Conservation (phyloP, 2,797 vertebrate genomes). For the Mareca strepera region DNA sequence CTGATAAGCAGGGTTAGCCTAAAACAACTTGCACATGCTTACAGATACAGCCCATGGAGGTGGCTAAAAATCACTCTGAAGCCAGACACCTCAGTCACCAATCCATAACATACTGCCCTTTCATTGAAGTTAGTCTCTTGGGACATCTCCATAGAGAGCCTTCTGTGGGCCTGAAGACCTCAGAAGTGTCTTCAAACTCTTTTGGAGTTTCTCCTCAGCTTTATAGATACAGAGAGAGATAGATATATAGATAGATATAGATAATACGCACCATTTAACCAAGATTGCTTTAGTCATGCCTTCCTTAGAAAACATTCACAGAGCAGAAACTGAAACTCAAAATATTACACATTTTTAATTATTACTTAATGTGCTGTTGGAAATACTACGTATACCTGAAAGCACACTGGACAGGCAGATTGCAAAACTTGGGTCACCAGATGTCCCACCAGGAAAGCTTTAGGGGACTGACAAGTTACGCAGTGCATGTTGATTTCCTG, state of each 20-base stretch:
- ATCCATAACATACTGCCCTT: not conserved
- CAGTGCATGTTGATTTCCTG: not conserved
- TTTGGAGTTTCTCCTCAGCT: not conserved
- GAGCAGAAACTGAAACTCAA: not conserved
- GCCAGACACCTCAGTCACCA: not conserved
- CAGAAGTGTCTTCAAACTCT: not conserved
- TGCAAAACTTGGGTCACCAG: not conserved
- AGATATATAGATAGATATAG: too few species aligned
- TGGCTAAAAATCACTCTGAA: not conserved
- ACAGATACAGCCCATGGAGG: not conserved
- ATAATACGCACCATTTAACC: not conserved
- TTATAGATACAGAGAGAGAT: too few species aligned
- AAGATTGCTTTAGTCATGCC: not conserved
- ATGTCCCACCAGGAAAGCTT: not conserved
- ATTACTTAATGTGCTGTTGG: not conserved
- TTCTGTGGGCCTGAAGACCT: not conserved
- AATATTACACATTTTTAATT: not conserved
- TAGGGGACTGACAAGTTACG: not conserved
- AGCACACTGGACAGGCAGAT: not conserved
- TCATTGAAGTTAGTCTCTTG: not conserved
- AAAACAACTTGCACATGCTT: not conserved
- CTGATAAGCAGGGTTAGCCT: not conserved
- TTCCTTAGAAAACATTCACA: not conserved
- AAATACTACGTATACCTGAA: accelerated
- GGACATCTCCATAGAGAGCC: not conserved